Evolutionary conservation across 2,113 vertebrate genomes (phyloP), one percentile per base, ranked within the genome.

Genomic region (Pteruthius melanotis): DNA sequence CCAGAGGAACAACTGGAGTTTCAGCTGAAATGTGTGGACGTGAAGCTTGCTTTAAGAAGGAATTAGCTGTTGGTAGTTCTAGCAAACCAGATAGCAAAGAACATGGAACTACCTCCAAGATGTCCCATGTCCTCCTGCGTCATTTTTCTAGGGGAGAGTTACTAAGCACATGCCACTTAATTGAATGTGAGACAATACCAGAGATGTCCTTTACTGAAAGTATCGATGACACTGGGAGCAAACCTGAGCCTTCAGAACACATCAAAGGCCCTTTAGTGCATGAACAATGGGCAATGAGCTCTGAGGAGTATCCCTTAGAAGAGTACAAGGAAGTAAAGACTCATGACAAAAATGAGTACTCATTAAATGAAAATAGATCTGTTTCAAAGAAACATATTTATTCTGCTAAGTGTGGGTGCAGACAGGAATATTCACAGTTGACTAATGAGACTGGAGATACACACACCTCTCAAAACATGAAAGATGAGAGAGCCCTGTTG

Each of bases 161-260:
- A 79, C 80, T 97, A 31, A 94, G 68, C 84, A 80, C 95, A 6
- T 95, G 89, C 33, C 97, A 94, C 83, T 95, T 98, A 77, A 99
- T 99, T 39, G 98, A 98, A 63, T 97, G 96, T 4, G 98, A 99
- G 96, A 99, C 98, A 49, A 97, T 99, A 86, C 99, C 99, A 7
- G 98, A 99, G 72, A 96, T 93, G 27, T 98, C 98, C 19, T 95
- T 98, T 39, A 93, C 98, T 22, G 98, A 99, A 26, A 98, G 98
- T 90, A 64, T 97, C 77, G 97, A 98, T 61, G 98, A 98, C 93
- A 95, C 97, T 0, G 28, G 33, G 45, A 84, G 70, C 76, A 93
- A 94, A 91, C 95, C 83, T 27, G 76, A 88, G 69, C 86, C 82
- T 87, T 87, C 94, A 37, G 40, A n/a, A 59, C 77, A 45, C 4